Evolutionary conservation across 2,888 invertebrate genomes (phyloP).

Genomic region (Mesorhabditis spiculigera): DNA sequence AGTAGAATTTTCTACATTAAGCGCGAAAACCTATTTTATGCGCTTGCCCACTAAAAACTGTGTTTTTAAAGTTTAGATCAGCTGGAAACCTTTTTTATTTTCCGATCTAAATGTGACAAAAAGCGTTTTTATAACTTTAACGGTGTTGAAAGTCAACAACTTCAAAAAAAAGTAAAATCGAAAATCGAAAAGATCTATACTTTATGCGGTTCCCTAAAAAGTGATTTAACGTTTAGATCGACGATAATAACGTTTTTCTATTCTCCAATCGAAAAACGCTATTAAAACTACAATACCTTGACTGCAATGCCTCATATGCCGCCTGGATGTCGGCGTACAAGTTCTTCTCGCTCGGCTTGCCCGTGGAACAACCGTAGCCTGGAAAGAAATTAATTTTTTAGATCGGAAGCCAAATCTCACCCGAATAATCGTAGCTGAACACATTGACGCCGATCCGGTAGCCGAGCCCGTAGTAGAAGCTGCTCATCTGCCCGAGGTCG

Average conservation of each 20-base stretch:
- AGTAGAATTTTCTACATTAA: no score
- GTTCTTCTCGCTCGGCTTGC: conserved; percentile 95
- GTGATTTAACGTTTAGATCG: no score
- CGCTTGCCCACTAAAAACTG: no score
- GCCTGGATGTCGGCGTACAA: conserved; percentile 97
- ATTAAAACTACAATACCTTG: conserved; percentile 19
- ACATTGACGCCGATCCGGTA: conserved; percentile 70
- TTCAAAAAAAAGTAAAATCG: not conserved
- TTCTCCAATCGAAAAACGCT: not conserved
- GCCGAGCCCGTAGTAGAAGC: conserved; percentile 91
- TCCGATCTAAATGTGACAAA: no score
- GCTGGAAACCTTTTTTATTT: no score
- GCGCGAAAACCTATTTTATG: no score
- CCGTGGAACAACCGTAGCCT: conserved; percentile 65
- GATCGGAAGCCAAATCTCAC: conserved; percentile 65
- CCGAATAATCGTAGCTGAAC: conserved; percentile 75
- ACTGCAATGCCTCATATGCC: conserved; percentile 40
- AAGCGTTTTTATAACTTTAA: no score
- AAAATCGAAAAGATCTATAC: not conserved
- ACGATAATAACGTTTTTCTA: no score
- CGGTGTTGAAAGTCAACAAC: no score
- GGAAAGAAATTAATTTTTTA: conserved; percentile 7
- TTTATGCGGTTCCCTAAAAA: no score
- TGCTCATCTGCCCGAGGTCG: conserved; percentile 96
- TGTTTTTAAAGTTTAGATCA: no score